Evolutionary conservation across 2,888 invertebrate species (phyloP).

Genomic region (Thera britannica): DNA sequence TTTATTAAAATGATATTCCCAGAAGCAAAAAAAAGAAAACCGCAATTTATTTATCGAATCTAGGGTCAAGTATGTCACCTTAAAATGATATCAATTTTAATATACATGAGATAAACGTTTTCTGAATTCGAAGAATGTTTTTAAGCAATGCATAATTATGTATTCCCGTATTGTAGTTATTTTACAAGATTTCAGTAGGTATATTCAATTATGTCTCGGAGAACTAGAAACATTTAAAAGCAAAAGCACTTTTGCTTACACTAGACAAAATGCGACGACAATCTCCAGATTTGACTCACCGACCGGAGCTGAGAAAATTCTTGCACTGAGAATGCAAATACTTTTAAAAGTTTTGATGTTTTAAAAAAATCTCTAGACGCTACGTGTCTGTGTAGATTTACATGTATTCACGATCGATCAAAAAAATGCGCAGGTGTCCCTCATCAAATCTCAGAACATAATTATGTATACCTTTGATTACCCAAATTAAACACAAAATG

Average conservation of each 20-base stretch:
- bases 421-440: slow-evolving; percentile 26
- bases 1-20: slow-evolving; percentile 36
- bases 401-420: background rate
- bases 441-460: slow-evolving; percentile 14
- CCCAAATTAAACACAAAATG: slow-evolving; percentile 53
- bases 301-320: too few relatives aligned
- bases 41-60: slow-evolving; percentile 49
- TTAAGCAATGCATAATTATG: too few relatives aligned
- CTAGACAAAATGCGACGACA: too few relatives aligned
- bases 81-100: slow-evolving; percentile 52
- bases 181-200: too few relatives aligned
- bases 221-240: too few relatives aligned
- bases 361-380: background rate
- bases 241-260: too few relatives aligned
- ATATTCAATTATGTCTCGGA: too few relatives aligned
- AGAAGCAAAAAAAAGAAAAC: slow-evolving; percentile 50
- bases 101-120: slow-evolving; percentile 25
- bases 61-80: slow-evolving; percentile 63
- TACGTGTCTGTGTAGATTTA: background rate
- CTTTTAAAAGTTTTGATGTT: too few relatives aligned
- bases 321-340: too few relatives aligned
- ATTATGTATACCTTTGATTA: slow-evolving; percentile 27
- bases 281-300: too few relatives aligned
- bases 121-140: background rate
- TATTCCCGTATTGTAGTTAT: too few relatives aligned